phyloP scores from a whole-genome alignment of 2,113 vertebrate genomes.

The Microtus oregoni region DNA sequence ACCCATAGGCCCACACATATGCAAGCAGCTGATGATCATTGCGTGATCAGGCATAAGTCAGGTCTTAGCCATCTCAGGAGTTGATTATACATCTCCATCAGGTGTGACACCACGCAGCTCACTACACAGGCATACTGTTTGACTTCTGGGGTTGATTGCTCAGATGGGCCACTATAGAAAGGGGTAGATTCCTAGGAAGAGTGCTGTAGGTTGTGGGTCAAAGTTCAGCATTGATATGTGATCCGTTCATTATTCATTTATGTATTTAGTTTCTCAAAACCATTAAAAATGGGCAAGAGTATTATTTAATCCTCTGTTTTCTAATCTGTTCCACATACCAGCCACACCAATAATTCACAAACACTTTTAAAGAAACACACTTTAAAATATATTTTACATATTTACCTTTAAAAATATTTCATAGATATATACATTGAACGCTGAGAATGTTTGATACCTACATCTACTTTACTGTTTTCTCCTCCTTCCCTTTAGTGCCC shows the following conservation, averaged over 20 bases:
- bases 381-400: neutral
- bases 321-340: neutral
- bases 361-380: neutral
- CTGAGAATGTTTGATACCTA: neutral
- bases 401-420: neutral
- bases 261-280: neutral
- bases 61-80: too few species aligned
- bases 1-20: too few species aligned
- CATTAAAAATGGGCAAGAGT: neutral
- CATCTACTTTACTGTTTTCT: too few species aligned
- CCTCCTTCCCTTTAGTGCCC: too few species aligned
- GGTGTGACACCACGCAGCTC: too few species aligned
- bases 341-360: neutral
- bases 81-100: too few species aligned
- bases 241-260: neutral
- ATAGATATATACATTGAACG: neutral
- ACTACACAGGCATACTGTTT: neutral
- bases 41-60: too few species aligned
- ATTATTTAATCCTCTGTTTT: neutral
- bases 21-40: too few species aligned
- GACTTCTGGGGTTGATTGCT: neutral
- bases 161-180: neutral
- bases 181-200: neutral
- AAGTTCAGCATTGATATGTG: neutral
- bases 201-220: neutral